Base-by-base conservation (phyloP, 2,888 invertebrate species). In the Macrosiphum euphorbiae region DNA sequence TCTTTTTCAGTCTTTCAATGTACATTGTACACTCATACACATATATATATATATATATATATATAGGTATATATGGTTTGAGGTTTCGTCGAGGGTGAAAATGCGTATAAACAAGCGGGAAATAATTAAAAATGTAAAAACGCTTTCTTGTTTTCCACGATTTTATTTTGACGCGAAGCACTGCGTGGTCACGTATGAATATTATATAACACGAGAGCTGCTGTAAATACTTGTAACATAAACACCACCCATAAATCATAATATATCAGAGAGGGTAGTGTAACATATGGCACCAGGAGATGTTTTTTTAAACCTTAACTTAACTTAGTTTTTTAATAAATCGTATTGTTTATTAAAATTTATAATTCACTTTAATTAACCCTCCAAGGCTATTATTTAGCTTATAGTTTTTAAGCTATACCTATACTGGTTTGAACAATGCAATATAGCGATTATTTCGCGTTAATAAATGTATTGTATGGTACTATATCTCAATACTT, bases 71-170 rank as follows among this genome's bases (percentile, higher is more conserved):
- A 44, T 44, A 44, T 44, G 44, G 44, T 44, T 44, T 44, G 44
- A 44, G 3, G 78, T 78, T 78, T 35, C 8, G 35, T 78, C 20
- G 78, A 78, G 78, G 78, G 78, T 35, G 35, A 78, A 78, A 78
- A 78, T 78, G 26, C 58, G 16, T 78, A 78, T 78, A 78, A 78
- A 78, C 78, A 78, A 35, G 78, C 78, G 35, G 8, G 35, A 78
- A 78, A 78, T 78, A 78, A 78, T 78, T 78, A 78, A 78, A 67
- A 78, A 78, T 35, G 78, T 35, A 78, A 78, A 67, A 78, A 78
- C 35, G 78, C 35, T 78, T 78, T 78, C 35, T 78, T 78, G 78
- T 78, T 78, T 78, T 78, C 20, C 20, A 35, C 35, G 35, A 78
- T 78, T 78, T 78, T 35, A 20, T 78, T 78, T 78, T 78, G 20